These are phyloP conservation scores for Ursus arctos DNA, from an alignment of 2,113 vertebrate species.

Conservation along the genomic window DNA sequence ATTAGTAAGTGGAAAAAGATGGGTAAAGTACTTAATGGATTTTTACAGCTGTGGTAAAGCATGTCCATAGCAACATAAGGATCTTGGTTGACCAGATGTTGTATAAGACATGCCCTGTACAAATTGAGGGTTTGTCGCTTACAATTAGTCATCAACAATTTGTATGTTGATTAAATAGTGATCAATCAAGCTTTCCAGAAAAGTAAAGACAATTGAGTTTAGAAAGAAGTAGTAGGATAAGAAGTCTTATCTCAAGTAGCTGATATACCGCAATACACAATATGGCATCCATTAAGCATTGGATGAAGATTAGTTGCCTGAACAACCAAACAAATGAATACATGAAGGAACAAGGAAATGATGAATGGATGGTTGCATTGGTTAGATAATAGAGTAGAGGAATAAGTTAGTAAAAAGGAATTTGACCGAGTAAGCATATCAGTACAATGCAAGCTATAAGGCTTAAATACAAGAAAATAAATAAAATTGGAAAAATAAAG, in stretches of 20 bases:
- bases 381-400: not conserved
- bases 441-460: not conserved
- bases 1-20: not conserved
- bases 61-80: not conserved
- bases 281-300: not conserved
- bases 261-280: not conserved
- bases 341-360: not conserved
- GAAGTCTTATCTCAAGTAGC: not conserved
- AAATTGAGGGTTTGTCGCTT: not conserved
- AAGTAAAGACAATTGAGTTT: not conserved
- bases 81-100: not conserved
- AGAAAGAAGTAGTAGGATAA: not conserved
- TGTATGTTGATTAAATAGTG: not conserved
- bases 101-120: not conserved
- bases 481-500: not conserved
- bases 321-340: not conserved
- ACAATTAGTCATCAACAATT: not conserved
- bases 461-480: conserved; percentile 16
- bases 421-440: not conserved
- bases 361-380: not conserved
- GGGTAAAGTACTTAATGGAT: not conserved
- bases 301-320: not conserved
- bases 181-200: not conserved
- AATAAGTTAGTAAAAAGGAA: not conserved
- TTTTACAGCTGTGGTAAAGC: not conserved